A percentile compares a stretch with the other conserved stretches of the same genome.
Conservation (phyloP, 2,797 vertebrate genomes). For the Muscicapa striata region DNA sequence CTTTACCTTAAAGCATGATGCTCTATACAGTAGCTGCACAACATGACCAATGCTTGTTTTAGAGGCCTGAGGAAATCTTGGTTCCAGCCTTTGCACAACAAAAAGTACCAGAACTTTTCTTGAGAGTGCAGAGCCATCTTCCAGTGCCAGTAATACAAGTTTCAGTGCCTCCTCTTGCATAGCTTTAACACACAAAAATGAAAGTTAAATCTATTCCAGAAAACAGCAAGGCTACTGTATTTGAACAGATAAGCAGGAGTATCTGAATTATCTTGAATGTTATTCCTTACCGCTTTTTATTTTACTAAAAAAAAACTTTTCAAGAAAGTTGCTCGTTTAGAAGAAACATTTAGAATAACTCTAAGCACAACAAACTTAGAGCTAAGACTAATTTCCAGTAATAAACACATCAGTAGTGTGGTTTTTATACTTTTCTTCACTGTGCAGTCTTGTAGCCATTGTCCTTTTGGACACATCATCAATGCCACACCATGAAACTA, state of each 20-base stretch:
- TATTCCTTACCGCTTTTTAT: neutral
- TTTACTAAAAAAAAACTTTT: neutral
- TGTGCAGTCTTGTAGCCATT: neutral
- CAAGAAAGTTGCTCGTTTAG: neutral
- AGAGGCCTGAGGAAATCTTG: conserved; percentile 94
- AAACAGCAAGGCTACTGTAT: neutral
- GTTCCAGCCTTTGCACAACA: conserved; percentile 94
- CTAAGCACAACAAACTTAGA: neutral
- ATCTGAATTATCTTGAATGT: neutral
- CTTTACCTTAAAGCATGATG: conserved; percentile 95
- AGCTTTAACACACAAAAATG: conserved; percentile 74
- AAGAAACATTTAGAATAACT: neutral
- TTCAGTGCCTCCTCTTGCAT: conserved; percentile 98
- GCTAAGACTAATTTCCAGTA: neutral
- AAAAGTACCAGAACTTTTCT: conserved; percentile 96
- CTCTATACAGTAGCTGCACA: conserved; percentile 95
- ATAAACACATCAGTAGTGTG: neutral
- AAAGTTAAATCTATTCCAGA: neutral
- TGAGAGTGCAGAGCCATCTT: conserved; percentile 95
- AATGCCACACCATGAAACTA: neutral
- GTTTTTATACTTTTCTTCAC: neutral
- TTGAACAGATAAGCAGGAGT: neutral
- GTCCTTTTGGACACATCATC: neutral
- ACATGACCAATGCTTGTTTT: conserved; percentile 98
- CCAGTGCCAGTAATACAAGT: conserved; percentile 91